Percentiles rank a stretch among this genome's conserved stretches.
Conservation (phyloP, 2,797 vertebrate species). For the Poecile montanus region DNA sequence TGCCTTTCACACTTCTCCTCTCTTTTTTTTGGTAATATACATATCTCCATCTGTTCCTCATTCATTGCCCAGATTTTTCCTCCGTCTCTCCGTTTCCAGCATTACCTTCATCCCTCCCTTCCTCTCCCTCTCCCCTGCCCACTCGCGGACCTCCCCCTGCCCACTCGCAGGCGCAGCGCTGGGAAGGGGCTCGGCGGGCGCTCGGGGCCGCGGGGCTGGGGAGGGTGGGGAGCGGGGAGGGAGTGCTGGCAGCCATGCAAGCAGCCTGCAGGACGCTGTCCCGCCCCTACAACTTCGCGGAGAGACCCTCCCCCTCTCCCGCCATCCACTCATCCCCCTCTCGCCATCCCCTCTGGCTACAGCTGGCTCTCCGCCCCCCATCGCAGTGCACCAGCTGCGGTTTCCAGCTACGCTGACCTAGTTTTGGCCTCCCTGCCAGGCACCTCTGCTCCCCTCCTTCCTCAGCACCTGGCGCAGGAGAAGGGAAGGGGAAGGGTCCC, state of each 20-base stretch:
- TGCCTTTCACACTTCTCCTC: neutral
- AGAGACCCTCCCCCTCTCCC: neutral
- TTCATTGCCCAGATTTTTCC: neutral
- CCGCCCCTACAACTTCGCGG: neutral
- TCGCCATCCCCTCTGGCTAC: neutral
- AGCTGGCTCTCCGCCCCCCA: neutral
- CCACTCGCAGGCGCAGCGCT: neutral
- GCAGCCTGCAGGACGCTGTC: neutral
- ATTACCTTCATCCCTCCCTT: neutral
- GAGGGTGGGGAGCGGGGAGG: too few species aligned
- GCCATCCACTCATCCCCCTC: neutral
- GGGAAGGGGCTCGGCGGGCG: neutral
- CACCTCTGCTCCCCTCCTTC: neutral
- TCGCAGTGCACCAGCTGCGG: constrained; percentile 39
- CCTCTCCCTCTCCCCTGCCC: neutral
- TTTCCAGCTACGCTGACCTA: constrained; percentile 66
- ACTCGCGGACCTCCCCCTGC: neutral
- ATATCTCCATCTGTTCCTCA: neutral
- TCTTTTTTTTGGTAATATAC: neutral
- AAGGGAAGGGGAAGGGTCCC: neutral
- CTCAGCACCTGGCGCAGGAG: neutral
- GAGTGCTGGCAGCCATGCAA: neutral
- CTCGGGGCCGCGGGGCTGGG: too few species aligned
- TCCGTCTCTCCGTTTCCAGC: neutral
- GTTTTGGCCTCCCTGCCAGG: constrained; percentile 46